Evolutionary conservation across 2,888 invertebrate genomes (phyloP).

Genomic region (Eupithecia inturbata): DNA sequence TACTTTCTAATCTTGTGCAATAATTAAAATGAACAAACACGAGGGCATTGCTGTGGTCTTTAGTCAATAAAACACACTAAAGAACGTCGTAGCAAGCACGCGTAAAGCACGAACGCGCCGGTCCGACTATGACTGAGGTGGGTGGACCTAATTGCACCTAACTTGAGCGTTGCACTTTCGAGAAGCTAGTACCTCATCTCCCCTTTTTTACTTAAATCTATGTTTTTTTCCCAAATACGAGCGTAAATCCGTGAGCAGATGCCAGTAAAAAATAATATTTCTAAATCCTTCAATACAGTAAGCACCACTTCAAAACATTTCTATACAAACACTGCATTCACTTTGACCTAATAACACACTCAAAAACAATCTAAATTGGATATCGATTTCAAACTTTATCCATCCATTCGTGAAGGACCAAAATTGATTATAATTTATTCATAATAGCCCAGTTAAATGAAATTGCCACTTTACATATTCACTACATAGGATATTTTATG

Average conservation of each 20-base stretch:
- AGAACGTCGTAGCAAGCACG: too few species aligned
- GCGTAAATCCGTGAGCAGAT: neutral
- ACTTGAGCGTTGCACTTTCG: too few species aligned
- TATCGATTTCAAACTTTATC: slow-evolving; percentile 27
- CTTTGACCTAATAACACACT: slow-evolving; percentile 7
- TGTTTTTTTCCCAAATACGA: neutral
- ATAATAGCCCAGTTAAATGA: slow-evolving; percentile 21
- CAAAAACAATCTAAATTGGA: slow-evolving; percentile 26
- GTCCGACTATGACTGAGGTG: too few species aligned
- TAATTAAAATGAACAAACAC: too few species aligned
- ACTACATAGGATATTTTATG: slow-evolving; percentile 4
- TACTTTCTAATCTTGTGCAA: too few species aligned
- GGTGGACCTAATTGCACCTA: too few species aligned
- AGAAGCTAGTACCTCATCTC: too few species aligned
- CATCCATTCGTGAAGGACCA: slow-evolving; percentile 19
- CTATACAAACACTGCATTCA: neutral
- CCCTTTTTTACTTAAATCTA: too few species aligned
- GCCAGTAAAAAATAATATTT: too few species aligned
- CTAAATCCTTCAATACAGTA: neutral
- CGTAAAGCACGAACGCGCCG: too few species aligned
- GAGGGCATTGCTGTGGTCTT: too few species aligned
- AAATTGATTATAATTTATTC: slow-evolving; percentile 29
- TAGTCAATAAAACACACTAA: too few species aligned
- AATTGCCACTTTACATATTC: slow-evolving; percentile 27
- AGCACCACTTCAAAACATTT: neutral